Conservation (phyloP, 2,113 vertebrate genomes). For the Propithecus coquereli region DNA sequence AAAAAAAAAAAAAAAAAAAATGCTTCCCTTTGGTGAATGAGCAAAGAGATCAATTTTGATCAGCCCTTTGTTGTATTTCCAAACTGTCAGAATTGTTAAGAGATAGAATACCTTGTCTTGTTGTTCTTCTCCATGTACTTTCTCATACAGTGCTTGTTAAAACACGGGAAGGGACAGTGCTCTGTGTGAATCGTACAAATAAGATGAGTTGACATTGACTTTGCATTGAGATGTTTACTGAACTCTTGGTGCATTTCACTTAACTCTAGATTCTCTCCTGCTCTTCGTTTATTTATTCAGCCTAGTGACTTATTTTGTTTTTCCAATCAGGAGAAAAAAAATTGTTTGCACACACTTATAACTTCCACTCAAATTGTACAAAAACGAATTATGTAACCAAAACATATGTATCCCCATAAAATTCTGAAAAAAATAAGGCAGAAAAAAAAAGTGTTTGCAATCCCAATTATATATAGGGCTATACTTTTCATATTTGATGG, state of each 20-base stretch:
- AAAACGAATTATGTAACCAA: no score
- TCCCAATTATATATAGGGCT: neutral
- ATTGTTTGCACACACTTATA: neutral
- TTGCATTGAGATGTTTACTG: neutral
- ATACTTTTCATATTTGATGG: neutral
- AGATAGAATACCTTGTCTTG: neutral
- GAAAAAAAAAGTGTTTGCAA: neutral
- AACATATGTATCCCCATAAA: no score
- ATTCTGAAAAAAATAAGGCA: neutral
- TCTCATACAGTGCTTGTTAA: neutral
- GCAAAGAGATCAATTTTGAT: neutral
- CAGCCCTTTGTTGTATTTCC: neutral
- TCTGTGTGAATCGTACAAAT: accelerated
- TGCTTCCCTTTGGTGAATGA: neutral
- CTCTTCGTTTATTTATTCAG: neutral
- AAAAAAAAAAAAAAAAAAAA: no score
- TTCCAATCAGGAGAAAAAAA: neutral
- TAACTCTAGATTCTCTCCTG: neutral
- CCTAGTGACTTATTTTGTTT: neutral
- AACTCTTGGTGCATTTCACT: neutral
- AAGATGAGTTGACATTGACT: neutral
- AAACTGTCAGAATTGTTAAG: neutral
- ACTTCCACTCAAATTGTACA: no score
- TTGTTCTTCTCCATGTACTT: neutral
- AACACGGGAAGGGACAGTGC: neutral